Evolutionary conservation across 2,113 vertebrate species (phyloP).

Genomic region (Syngnathus floridae): DNA sequence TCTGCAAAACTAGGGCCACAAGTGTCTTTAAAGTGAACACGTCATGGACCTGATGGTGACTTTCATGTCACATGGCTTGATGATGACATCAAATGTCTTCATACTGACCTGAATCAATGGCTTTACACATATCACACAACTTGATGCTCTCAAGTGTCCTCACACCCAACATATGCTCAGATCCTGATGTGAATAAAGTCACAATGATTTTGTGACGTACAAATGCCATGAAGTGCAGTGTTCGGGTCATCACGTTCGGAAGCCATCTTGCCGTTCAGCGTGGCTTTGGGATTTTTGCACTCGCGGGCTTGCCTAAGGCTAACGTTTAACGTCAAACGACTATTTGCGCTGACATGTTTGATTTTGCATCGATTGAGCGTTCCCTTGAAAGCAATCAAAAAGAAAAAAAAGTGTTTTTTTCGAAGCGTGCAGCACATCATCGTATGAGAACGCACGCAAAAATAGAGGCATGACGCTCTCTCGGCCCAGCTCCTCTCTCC

Average conservation of each 20-base stretch:
- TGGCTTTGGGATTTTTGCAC: background rate
- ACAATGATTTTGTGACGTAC: background rate
- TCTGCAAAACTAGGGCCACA: too few species aligned
- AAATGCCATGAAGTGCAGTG: background rate
- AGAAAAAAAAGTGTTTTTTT: background rate
- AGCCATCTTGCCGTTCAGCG: background rate
- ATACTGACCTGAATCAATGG: background rate
- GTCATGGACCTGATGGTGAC: too few species aligned
- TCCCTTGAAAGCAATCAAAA: conserved; percentile 1
- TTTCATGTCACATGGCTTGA: too few species aligned
- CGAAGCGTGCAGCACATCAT: background rate
- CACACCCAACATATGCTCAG: background rate
- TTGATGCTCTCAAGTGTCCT: background rate
- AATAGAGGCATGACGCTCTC: conserved; percentile 18
- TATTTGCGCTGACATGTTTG: background rate
- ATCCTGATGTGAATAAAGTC: background rate
- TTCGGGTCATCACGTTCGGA: background rate
- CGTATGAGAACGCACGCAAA: conserved; percentile 22
- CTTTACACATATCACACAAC: background rate
- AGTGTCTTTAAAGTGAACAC: too few species aligned
- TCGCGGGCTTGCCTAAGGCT: background rate
- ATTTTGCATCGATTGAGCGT: background rate
- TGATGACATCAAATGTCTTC: background rate
- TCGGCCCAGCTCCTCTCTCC: conserved; percentile 39
- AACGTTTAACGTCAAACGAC: background rate